Conservation (phyloP, 2,113 vertebrate species). For the Corapipo altera region DNA sequence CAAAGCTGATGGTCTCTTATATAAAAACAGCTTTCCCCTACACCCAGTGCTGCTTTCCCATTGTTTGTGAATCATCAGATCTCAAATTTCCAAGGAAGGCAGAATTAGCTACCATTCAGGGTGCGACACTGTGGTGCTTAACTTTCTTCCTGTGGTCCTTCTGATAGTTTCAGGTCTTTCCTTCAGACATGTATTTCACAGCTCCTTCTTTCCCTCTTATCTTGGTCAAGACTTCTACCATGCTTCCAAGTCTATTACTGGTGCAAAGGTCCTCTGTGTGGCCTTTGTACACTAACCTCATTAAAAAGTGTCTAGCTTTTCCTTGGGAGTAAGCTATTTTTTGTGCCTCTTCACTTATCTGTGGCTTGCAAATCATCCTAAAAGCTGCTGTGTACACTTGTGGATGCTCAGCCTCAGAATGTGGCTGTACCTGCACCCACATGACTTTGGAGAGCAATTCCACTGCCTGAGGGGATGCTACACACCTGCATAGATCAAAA, state of each 20-base stretch:
- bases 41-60: neutral
- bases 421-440: neutral
- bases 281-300: neutral
- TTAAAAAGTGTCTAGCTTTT: neutral
- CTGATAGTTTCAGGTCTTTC: neutral
- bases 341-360: neutral
- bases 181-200: neutral
- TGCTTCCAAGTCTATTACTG: neutral
- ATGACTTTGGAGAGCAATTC: neutral
- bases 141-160: neutral
- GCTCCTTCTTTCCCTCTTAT: neutral
- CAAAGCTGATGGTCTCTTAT: neutral
- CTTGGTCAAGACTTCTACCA: neutral
- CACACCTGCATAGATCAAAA: neutral
- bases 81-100: neutral
- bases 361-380: neutral
- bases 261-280: accelerated
- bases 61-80: neutral
- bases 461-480: neutral
- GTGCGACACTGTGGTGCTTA: neutral
- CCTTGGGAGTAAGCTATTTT: neutral
- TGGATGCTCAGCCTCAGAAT: neutral
- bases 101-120: neutral
- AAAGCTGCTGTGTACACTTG: neutral
- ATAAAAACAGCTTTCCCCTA: neutral